Evolutionary conservation across 2,113 vertebrate species (phyloP).

Genomic region (Tachysurus fulvidraco): DNA sequence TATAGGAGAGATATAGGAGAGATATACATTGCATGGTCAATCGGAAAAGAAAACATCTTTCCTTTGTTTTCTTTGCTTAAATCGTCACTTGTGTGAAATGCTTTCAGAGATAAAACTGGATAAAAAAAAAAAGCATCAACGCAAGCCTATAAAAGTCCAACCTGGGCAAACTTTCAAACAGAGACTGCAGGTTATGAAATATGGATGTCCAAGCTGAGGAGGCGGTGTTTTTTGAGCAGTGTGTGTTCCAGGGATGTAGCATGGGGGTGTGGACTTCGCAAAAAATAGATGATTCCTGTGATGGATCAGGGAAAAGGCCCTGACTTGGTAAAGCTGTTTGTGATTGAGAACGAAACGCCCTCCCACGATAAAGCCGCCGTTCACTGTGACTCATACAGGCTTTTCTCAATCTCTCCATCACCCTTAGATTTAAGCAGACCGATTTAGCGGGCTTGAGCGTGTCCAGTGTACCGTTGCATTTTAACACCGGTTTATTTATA

Average conservation of each 20-base stretch:
- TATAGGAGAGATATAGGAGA: no score
- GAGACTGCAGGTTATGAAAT: conserved; percentile 49
- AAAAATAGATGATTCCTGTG: conserved; percentile 46
- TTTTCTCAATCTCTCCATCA: conserved; percentile 13
- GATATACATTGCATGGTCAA: not conserved
- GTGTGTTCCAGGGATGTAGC: conserved; percentile 30
- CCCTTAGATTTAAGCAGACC: not conserved
- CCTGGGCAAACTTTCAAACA: conserved; percentile 39
- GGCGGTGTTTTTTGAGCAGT: conserved; percentile 25
- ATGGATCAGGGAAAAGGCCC: not conserved
- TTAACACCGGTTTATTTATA: conserved; percentile 10
- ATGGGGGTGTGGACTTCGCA: conserved; percentile 31
- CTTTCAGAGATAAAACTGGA: not conserved
- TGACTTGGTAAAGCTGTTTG: conserved; percentile 42
- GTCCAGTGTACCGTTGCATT: conserved; percentile 5
- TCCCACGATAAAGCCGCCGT: conserved; percentile 13
- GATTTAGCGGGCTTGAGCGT: not conserved
- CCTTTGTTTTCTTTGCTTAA: not conserved
- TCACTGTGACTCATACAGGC: conserved; percentile 8
- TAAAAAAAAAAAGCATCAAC: not conserved
- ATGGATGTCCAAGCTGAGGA: conserved; percentile 48
- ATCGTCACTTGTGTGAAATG: not conserved
- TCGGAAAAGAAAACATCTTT: not conserved
- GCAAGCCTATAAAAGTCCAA: conserved; percentile 28
- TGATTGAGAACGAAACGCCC: conserved; percentile 20